These are phyloP conservation scores for Myripristis murdjan DNA, from an alignment of 2,797 vertebrate genomes.

Conservation along the genomic window DNA sequence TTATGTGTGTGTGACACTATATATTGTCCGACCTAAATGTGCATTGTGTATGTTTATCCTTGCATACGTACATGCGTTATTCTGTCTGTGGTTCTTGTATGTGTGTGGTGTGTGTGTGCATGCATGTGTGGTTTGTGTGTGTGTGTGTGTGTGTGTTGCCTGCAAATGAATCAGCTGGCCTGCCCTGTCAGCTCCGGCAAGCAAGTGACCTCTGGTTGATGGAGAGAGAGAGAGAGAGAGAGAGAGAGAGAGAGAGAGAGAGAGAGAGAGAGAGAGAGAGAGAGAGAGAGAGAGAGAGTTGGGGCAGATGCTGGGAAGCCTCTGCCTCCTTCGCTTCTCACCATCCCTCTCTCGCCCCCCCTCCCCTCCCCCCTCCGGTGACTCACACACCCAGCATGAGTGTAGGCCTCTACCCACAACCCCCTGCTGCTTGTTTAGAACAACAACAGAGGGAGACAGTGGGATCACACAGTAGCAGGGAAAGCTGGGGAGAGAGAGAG, in stretches of 20 bases:
- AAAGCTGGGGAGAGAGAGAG: conserved; percentile 24
- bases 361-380: conserved; percentile 60
- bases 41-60: not conserved
- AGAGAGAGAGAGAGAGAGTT: conserved; percentile 22
- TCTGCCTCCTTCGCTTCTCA: conserved; percentile 26
- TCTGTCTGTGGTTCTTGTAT: not conserved
- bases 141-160: too few species aligned
- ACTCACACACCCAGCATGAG: conserved; percentile 81
- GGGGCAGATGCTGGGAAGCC: conserved; percentile 26
- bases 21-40: conserved; percentile 20
- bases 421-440: conserved; percentile 87
- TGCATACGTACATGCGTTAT: not conserved
- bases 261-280: too few species aligned
- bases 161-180: conserved; percentile 46
- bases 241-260: too few species aligned
- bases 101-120: not conserved
- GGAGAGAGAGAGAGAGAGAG: too few species aligned
- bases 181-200: not conserved
- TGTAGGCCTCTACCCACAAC: conserved; percentile 78
- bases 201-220: conserved; percentile 46
- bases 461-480: conserved; percentile 72
- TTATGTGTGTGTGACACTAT: not conserved
- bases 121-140: not conserved
- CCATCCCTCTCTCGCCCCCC: not conserved
- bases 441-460: conserved; percentile 84